Percentiles rank a stretch among this genome's conserved stretches.
These are phyloP conservation scores for Penelope pileata DNA, from an alignment of 2,113 vertebrate species.

Conservation along the genomic window DNA sequence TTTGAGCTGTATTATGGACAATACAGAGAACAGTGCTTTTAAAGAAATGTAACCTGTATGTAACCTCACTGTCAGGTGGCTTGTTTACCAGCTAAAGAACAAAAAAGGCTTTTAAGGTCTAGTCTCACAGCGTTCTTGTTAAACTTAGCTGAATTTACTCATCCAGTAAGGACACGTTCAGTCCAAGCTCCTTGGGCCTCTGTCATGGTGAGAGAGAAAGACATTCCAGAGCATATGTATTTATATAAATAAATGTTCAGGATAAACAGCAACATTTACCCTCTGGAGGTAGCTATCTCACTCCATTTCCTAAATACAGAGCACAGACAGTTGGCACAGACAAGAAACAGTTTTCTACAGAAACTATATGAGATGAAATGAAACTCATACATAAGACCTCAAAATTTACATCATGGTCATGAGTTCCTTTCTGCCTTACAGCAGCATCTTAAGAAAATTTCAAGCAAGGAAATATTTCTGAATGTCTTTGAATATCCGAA, in stretches of 20 bases:
- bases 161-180: background rate
- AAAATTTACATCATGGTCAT: background rate
- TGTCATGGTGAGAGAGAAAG: background rate
- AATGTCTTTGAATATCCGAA: background rate
- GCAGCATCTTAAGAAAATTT: background rate
- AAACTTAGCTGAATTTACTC: conserved; percentile 14
- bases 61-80: background rate
- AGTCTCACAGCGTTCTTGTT: background rate
- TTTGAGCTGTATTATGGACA: background rate
- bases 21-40: background rate
- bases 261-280: background rate
- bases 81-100: background rate
- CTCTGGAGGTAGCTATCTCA: background rate
- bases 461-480: background rate
- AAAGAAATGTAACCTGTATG: background rate
- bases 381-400: background rate
- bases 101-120: conserved; percentile 11
- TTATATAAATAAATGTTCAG: background rate
- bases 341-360: background rate
- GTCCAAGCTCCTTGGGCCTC: background rate
- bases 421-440: background rate
- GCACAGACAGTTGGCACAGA: background rate
- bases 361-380: background rate
- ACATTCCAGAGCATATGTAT: background rate
- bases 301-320: background rate